Percentiles rank a stretch among this genome's conserved stretches.
Evolutionary conservation across 2,113 vertebrate species (phyloP).

Genomic region (Cnemophilus loriae): DNA sequence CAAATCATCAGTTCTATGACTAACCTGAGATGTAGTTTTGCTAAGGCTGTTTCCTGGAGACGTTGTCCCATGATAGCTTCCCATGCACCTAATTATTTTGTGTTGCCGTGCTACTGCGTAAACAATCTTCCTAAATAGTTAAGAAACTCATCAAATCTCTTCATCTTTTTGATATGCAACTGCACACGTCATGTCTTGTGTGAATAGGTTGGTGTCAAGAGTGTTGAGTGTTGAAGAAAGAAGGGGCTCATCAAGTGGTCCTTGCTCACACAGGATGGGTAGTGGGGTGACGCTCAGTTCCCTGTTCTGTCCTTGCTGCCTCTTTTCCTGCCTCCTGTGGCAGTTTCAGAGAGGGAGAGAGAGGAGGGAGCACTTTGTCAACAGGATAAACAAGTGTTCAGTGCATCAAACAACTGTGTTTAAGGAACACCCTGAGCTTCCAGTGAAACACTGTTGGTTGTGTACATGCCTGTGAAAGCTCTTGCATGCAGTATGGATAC

Average conservation of each 20-base stretch:
- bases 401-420: not conserved
- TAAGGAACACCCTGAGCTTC: not conserved
- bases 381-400: not conserved
- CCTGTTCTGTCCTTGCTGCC: not conserved
- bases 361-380: not conserved
- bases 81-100: not conserved
- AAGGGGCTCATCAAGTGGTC: not conserved
- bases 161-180: not conserved
- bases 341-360: not conserved
- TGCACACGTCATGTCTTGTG: not conserved
- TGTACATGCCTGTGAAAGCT: not conserved
- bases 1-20: not conserved
- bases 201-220: not conserved
- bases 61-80: not conserved
- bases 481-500: not conserved
- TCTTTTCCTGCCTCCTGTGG: not conserved
- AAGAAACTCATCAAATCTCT: not conserved
- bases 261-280: not conserved
- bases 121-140: constrained; percentile 1
- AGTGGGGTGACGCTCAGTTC: rapidly evolving
- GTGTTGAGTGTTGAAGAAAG: not conserved
- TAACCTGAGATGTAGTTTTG: not conserved
- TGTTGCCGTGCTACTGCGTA: not conserved
- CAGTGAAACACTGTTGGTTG: not conserved
- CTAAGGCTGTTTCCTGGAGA: not conserved